Evolutionary conservation across 2,113 vertebrate species (phyloP).

Genomic region (Myiozetetes cayanensis): DNA sequence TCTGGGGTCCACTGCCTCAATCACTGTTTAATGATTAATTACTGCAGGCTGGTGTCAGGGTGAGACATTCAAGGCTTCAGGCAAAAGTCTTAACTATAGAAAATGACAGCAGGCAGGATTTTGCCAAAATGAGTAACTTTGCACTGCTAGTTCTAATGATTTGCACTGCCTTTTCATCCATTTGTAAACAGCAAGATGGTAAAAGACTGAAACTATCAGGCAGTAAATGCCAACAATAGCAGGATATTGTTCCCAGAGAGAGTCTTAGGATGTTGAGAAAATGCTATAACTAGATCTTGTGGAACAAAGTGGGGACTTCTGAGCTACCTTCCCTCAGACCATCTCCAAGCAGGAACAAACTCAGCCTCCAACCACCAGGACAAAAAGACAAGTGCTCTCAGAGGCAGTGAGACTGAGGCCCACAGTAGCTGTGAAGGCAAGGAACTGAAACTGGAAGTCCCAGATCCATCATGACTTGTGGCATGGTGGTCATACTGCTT

Average conservation of each 20-base stretch:
- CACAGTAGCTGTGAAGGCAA: background rate
- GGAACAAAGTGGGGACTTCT: background rate
- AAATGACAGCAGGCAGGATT: slow-evolving; percentile 73
- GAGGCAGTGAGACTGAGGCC: background rate
- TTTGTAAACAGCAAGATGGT: slow-evolving; percentile 56
- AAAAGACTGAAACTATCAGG: slow-evolving; percentile 34
- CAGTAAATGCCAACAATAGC: slow-evolving; percentile 53
- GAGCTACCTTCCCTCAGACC: background rate
- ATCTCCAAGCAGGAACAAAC: background rate
- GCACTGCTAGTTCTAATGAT: slow-evolving; percentile 58
- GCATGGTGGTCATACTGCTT: accelerated
- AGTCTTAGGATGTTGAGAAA: background rate
- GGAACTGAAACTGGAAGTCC: background rate
- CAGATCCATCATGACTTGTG: accelerated
- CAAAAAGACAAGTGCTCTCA: background rate
- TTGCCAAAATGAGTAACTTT: slow-evolving; percentile 65
- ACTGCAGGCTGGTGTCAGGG: slow-evolving; percentile 76
- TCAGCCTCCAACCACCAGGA: background rate
- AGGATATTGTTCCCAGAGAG: slow-evolving; percentile 52
- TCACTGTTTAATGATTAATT: slow-evolving; percentile 83
- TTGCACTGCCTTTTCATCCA: slow-evolving; percentile 55
- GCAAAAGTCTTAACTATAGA: slow-evolving; percentile 73
- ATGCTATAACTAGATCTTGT: slow-evolving; percentile 24
- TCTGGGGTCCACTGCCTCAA: slow-evolving; percentile 71
- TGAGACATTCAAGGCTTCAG: slow-evolving; percentile 70